Base-by-base conservation (phyloP, 2,113 vertebrate species). In the Oxyruncus cristatus region DNA sequence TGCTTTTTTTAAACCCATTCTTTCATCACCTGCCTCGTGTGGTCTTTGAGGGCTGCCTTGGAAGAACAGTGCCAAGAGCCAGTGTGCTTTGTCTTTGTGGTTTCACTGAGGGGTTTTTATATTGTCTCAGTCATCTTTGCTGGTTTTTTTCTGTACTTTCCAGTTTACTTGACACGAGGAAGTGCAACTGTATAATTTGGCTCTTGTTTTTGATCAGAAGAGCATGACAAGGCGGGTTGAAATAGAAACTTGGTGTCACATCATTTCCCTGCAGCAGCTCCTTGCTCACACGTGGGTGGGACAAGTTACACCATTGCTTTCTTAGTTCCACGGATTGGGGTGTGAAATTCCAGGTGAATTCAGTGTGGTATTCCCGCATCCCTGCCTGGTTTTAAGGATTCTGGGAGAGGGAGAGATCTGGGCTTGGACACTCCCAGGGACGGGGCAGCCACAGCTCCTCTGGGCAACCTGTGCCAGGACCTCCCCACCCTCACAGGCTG, bases 111-210 rank as follows among this genome's bases (percentile, higher is more conserved):
- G 6, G 7, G 30, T 65, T 87, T 80, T 73, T 47, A 5, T 74
- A 58, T 47, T 59, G n/a, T 59, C 67, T 59, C 67, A 39, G 61
- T 78, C 71, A 55, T n/a, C 46, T 66, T 78, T 62, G 77, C 56
- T 92, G 70, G 68, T 2, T 32, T 84, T 32, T 70, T 68, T 78
- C 93, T 86, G 93, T 87, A 72, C 84, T 97, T 97, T 95, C 91
- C 84, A 72, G 21, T 66, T 41, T 71, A 79, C 55, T 91, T 73
- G 66, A 47, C 67, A 89, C 2, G 14, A 85, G 92, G 91, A 94
- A 89, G 66, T 88, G 83, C 24, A 56, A 12, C 59, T 89, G 78
- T 80, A 52, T 76, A 58, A 61, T 28, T 91, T 89, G 68, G 33
- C 91, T 74, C 35, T 37, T 37, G 21, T 19, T 53, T 33, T 79